Conservation (phyloP, 2,888 invertebrate genomes). For the Graphium colonna region DNA sequence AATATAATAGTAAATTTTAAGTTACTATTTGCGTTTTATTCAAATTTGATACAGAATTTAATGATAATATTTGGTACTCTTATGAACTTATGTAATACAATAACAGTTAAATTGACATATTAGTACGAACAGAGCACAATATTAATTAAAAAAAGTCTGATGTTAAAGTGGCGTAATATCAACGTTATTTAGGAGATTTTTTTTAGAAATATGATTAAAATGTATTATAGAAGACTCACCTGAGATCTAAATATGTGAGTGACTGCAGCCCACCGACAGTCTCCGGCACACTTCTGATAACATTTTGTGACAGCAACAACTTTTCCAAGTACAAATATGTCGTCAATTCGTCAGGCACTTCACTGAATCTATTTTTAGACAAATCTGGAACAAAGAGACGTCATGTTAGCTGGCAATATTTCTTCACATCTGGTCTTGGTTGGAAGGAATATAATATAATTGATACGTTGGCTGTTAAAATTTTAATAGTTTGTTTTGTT, state of each 20-base stretch:
- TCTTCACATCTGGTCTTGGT: neutral
- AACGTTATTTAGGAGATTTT: too few relatives aligned
- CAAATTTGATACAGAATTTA: too few relatives aligned
- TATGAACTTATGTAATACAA: too few relatives aligned
- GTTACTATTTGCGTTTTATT: neutral
- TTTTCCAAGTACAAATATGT: conserved; percentile 93
- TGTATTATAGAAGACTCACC: too few relatives aligned
- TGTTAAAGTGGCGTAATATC: too few relatives aligned
- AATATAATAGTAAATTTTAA: conserved; percentile 2
- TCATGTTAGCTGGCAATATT: conserved; percentile 8
- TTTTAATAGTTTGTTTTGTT: conserved; percentile 8
- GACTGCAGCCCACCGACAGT: conserved; percentile 90
- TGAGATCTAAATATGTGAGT: conserved; percentile 93
- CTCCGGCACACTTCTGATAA: conserved; percentile 92
- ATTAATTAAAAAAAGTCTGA: too few relatives aligned
- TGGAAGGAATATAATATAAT: conserved; percentile 1
- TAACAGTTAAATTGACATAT: too few relatives aligned
- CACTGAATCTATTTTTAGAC: conserved; percentile 85
- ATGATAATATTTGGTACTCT: too few relatives aligned
- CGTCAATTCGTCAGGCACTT: conserved; percentile 94
- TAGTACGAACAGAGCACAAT: too few relatives aligned
- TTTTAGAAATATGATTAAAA: too few relatives aligned
- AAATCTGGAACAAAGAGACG: conserved; percentile 67
- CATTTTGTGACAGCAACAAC: conserved; percentile 93
- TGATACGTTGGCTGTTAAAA: conserved; percentile 14